Evolutionary conservation across 2,888 invertebrate species (phyloP), one percentile per base, ranked within the genome.

Genomic region (Pammene fasciana): DNA sequence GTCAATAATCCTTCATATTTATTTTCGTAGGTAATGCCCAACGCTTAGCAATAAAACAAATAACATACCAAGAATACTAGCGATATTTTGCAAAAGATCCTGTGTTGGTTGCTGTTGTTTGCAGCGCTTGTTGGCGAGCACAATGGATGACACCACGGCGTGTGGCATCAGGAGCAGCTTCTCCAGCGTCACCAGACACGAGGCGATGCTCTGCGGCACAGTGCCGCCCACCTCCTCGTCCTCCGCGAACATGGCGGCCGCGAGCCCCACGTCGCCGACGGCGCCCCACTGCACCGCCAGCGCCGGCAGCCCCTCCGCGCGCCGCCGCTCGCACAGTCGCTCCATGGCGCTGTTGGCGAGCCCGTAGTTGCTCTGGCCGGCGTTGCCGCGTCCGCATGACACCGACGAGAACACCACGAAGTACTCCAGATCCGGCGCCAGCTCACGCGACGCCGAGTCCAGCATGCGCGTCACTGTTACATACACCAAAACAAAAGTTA

Each of bases 211-310:
- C 52, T 52, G 52, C 18, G 52, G 52, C 13, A 26, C 52, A 5
- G 52, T 52, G 26, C 52, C 52, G 13, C 13, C 56, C 56, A 56
- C 56, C 38, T 38, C 38, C 11, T 10, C 38, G 38, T 56, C 52
- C 26, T 52, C 16, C 9, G 18, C 14, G 54, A 16, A 14, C 34
- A 18, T 59, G 41, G 48, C 36, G 16, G 54, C 41, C n/a, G 26
- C 18, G 43, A 54, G 36, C 16, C 61, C 61, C 46, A 61, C 46
- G 61, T 56, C 56, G 16, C 86, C 99, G 81, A 99, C 97, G 72
- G 99, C 99, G 75, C 99, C 99, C 99, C 99, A 99, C 89, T 99
- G 99, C 78, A 99, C 97, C 50, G 99, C 98, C 61, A 96, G 85
- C 18, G 85, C 99, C 38, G 98, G 98, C 76, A 98, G 94, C 59